Evolutionary conservation across 2,888 invertebrate genomes (phyloP).

Genomic region (Lampropteryx suffumata): DNA sequence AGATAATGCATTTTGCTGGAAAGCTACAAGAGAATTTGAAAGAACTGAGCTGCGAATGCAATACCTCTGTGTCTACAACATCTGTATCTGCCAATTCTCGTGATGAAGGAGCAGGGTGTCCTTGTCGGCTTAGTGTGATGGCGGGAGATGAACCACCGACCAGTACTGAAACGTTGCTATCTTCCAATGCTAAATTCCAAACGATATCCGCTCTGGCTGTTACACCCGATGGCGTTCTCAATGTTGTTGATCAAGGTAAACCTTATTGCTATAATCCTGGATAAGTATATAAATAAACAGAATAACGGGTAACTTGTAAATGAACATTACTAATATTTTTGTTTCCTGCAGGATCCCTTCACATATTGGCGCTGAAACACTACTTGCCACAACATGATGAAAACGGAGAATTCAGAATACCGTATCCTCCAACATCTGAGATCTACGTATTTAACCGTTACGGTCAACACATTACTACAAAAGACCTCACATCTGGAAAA

Average conservation of each 20-base stretch:
- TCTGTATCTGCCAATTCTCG: slow-evolving; percentile 61
- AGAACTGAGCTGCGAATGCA: slow-evolving; percentile 83
- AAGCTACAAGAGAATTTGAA: slow-evolving; percentile 86
- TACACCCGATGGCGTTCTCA: slow-evolving; percentile 97
- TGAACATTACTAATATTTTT: slow-evolving; percentile 21
- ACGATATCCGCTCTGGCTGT: slow-evolving; percentile 95
- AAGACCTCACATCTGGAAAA: slow-evolving; percentile 97
- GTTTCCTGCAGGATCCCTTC: slow-evolving; percentile 85
- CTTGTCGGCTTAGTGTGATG: slow-evolving; percentile 78
- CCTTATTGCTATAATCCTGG: too few relatives aligned
- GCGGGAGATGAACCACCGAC: slow-evolving; percentile 86
- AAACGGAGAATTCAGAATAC: slow-evolving; percentile 95
- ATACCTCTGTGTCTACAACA: slow-evolving; percentile 81
- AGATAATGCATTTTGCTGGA: slow-evolving; percentile 96
- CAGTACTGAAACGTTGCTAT: slow-evolving; percentile 92
- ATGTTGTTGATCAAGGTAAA: slow-evolving; percentile 96
- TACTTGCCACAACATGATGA: slow-evolving; percentile 94
- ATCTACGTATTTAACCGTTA: slow-evolving; percentile 96
- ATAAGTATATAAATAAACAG: too few relatives aligned
- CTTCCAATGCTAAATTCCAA: slow-evolving; percentile 95
- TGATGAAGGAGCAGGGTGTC: slow-evolving; percentile 74
- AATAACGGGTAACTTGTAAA: not conserved
- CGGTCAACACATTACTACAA: slow-evolving; percentile 97
- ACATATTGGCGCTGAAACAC: slow-evolving; percentile 92
- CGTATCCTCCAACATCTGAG: slow-evolving; percentile 96